Conservation (phyloP, 2,888 invertebrate species). For the Epinotia ramella region DNA sequence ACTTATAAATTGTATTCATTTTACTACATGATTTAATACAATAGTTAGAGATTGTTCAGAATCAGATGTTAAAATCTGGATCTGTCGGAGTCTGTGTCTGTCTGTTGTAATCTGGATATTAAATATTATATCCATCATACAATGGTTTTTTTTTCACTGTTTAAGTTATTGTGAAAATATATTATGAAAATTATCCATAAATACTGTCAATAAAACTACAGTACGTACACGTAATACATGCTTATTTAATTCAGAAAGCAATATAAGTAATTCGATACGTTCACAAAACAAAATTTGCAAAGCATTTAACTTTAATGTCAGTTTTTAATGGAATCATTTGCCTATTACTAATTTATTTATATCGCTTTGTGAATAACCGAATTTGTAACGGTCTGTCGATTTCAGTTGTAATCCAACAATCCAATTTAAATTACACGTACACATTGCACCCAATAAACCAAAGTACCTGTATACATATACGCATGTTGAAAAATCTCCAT, state of each 20-base stretch:
- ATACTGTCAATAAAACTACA: background rate
- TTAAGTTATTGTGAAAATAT: background rate
- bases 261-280: conserved; percentile 5
- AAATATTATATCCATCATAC: no score
- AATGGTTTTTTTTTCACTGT: background rate
- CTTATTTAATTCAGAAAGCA: conserved; percentile 15
- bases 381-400: conserved; percentile 77
- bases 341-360: conserved; percentile 68
- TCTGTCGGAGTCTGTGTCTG: no score
- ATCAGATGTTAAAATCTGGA: background rate
- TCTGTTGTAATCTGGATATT: no score
- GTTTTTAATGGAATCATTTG: conserved; percentile 53
- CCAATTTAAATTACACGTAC: conserved; percentile 71
- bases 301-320: conserved; percentile 21
- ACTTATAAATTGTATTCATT: no score
- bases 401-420: conserved; percentile 69
- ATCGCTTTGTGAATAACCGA: conserved; percentile 65
- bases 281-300: conserved; percentile 34
- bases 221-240: background rate
- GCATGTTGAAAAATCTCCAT: conserved; percentile 77
- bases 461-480: conserved; percentile 74
- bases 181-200: background rate
- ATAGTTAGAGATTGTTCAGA: background rate
- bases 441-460: conserved; percentile 64
- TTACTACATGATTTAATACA: no score